Conservation (phyloP, 2,113 vertebrate genomes). For the Coreoperca whiteheadi region DNA sequence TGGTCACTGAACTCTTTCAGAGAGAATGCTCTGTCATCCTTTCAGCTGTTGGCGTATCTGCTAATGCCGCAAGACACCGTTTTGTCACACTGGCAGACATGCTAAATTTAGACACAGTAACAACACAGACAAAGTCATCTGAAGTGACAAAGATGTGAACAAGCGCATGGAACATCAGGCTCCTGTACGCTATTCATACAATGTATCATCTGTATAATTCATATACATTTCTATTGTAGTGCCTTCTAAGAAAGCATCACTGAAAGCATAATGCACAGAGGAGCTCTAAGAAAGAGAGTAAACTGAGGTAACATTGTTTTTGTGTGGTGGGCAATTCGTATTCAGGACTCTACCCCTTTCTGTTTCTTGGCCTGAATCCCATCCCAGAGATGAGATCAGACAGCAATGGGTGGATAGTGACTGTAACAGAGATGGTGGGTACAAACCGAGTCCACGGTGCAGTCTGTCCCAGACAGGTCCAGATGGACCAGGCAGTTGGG, state of each 20-base stretch:
- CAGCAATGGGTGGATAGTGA: conserved; percentile 26
- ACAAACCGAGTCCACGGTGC: conserved; percentile 89
- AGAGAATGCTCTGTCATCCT: conserved; percentile 23
- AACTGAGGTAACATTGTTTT: conserved; percentile 36
- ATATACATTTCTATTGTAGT: conserved; percentile 39
- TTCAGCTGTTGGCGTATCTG: conserved; percentile 31
- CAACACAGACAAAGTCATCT: conserved; percentile 39
- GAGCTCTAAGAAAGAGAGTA: conserved; percentile 27
- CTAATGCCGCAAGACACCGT: conserved; percentile 41
- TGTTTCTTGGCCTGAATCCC: conserved; percentile 54
- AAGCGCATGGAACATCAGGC: conserved; percentile 28
- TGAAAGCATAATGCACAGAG: conserved; percentile 19
- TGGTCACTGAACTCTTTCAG: conserved; percentile 25
- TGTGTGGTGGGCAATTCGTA: conserved; percentile 39
- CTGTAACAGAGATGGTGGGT: conserved; percentile 41
- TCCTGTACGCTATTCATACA: conserved; percentile 28
- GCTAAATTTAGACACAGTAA: conserved; percentile 62
- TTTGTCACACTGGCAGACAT: conserved; percentile 45
- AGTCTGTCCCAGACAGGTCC: conserved; percentile 92
- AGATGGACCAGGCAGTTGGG: conserved; percentile 92
- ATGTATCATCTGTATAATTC: conserved; percentile 48
- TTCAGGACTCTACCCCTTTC: conserved; percentile 36
- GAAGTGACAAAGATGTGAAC: conserved; percentile 38
- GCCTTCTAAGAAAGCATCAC: conserved; percentile 27
- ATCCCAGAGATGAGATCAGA: conserved; percentile 52